A percentile compares a stretch with the other conserved stretches of the same genome.
Conservation (phyloP, 2,797 vertebrate species). For the Acanthurus leucopareius region DNA sequence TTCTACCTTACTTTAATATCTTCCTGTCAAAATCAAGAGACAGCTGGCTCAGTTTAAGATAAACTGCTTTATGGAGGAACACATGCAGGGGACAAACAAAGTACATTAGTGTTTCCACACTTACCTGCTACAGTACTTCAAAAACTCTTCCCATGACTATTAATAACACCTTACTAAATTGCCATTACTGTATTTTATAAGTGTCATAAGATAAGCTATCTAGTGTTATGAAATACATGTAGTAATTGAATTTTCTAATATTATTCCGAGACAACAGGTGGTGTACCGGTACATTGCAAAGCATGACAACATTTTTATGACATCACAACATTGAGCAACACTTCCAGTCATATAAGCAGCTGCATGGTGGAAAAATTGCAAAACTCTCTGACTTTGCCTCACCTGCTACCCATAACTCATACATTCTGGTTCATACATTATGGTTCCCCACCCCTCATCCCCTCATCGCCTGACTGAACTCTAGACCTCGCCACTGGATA, state of each 20-base stretch:
- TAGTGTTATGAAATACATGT: neutral
- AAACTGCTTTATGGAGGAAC: neutral
- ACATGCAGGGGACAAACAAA: neutral
- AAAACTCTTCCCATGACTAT: neutral
- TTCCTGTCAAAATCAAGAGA: constrained; percentile 19
- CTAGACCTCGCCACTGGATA: neutral
- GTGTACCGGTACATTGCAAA: neutral
- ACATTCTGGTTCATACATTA: constrained; percentile 3
- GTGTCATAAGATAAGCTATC: neutral
- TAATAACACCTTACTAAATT: neutral
- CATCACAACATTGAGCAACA: constrained; percentile 2
- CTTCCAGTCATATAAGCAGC: neutral
- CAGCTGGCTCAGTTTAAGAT: neutral
- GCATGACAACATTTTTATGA: constrained; percentile 3
- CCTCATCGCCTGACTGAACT: neutral
- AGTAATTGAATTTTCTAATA: neutral
- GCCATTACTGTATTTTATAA: neutral
- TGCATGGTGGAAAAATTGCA: constrained; percentile 2
- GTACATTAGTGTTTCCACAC: constrained; percentile 3
- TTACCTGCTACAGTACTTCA: neutral
- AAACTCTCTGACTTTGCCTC: constrained; percentile 17
- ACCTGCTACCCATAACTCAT: constrained; percentile 26
- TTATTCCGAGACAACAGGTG: constrained; percentile 1
- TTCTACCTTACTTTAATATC: neutral
- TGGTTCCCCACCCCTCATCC: neutral